phyloP scores from a whole-genome alignment of 1,140 invertebrate genomes.

The Adoxophyes honmai region DNA sequence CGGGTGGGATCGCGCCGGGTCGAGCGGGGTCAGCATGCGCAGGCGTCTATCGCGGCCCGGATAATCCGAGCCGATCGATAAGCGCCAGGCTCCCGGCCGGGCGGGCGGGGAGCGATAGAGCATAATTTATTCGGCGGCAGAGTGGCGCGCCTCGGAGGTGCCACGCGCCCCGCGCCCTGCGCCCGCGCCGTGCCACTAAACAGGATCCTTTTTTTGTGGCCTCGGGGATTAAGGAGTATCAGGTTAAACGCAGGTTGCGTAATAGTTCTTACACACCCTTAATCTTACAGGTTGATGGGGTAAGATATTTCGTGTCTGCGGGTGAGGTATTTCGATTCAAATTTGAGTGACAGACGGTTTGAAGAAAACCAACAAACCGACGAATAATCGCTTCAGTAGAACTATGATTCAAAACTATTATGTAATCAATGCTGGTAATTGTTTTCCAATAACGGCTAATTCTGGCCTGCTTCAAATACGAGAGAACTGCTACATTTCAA shows the following conservation, averaged over 20 bases:
- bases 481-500: too few species aligned
- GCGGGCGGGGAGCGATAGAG: slow-evolving; percentile 27
- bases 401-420: too few species aligned
- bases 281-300: slow-evolving; percentile 12
- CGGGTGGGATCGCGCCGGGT: slow-evolving; percentile 27
- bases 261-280: slow-evolving; percentile 61
- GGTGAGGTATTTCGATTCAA: slow-evolving; percentile 2
- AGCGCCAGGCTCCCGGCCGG: slow-evolving; percentile 28
- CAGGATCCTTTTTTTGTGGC: slow-evolving; percentile 63
- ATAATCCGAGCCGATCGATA: slow-evolving; percentile 63
- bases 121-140: slow-evolving; percentile 70
- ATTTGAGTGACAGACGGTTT: slow-evolving; percentile 1
- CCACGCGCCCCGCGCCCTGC: slow-evolving; percentile 27
- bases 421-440: too few species aligned
- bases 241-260: slow-evolving; percentile 62
- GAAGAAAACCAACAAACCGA: slow-evolving; percentile 4
- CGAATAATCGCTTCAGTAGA: too few species aligned
- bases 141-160: slow-evolving; percentile 56
- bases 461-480: too few species aligned
- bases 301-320: background rate
- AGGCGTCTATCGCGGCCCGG: slow-evolving; percentile 50
- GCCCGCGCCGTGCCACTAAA: slow-evolving; percentile 29
- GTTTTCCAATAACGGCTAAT: too few species aligned
- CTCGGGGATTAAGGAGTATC: slow-evolving; percentile 53
- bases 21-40: slow-evolving; percentile 30